Conservation (phyloP, 2,797 vertebrate genomes). For the Microctenopoma lineatum region DNA sequence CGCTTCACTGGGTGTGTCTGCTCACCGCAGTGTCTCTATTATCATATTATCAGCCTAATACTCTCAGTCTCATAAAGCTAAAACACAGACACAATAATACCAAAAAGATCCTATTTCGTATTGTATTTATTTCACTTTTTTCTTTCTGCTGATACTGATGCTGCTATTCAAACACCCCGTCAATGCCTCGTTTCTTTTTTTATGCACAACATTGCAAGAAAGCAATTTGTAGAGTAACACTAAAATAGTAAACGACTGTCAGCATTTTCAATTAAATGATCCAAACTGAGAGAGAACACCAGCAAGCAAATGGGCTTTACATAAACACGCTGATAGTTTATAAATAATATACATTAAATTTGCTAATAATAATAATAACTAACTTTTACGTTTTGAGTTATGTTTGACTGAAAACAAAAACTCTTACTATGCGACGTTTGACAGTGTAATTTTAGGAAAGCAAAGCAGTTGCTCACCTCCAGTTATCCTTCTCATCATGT, state of each 20-base stretch:
- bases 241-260: slow-evolving; percentile 14
- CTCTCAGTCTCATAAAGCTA: slow-evolving; percentile 5
- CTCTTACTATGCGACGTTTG: no score
- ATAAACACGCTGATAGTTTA: no score
- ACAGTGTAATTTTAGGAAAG: no score
- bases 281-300: not conserved
- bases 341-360: not conserved
- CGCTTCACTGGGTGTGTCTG: slow-evolving; percentile 28
- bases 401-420: no score
- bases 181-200: slow-evolving; percentile 5
- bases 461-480: not conserved
- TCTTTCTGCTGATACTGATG: not conserved
- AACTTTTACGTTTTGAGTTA: no score
- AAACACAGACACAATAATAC: not conserved
- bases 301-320: not conserved
- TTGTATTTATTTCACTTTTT: not conserved
- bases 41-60: slow-evolving; percentile 23
- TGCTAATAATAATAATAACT: no score
- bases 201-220: slow-evolving; percentile 3
- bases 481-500: not conserved
- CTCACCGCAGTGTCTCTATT: slow-evolving; percentile 42
- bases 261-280: slow-evolving; percentile 4
- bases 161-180: slow-evolving; percentile 6
- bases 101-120: slow-evolving; percentile 5
- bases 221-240: slow-evolving; percentile 10